Percentiles rank a stretch among this genome's conserved stretches.
These are phyloP conservation scores for Smittia aterrima DNA, from an alignment of 2,888 invertebrate species.

Conservation along the genomic window DNA sequence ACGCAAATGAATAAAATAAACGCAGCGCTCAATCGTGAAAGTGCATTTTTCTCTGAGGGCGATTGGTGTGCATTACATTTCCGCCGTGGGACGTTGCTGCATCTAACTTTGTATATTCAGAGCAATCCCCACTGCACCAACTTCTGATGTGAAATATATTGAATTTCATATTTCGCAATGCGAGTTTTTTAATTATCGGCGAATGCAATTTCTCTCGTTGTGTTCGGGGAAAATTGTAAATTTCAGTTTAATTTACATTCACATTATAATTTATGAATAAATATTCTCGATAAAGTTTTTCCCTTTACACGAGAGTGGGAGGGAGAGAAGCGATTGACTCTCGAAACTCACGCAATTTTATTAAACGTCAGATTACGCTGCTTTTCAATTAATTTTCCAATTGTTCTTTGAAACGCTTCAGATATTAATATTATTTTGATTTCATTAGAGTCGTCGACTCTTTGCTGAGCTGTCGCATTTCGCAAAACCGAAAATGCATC, in stretches of 20 bases:
- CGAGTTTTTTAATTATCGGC: background rate
- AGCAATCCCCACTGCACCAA: background rate
- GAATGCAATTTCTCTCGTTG: slow-evolving; percentile 1
- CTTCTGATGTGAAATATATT: background rate
- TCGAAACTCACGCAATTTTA: background rate
- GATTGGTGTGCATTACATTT: background rate
- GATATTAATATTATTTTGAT: slow-evolving; percentile 17
- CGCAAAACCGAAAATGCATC: background rate
- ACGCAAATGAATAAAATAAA: background rate
- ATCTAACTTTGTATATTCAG: background rate
- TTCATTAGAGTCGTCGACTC: background rate
- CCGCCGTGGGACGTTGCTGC: background rate
- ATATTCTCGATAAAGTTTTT: background rate
- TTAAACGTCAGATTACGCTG: background rate
- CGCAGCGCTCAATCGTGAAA: background rate
- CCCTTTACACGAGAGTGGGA: background rate
- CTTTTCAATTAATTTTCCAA: slow-evolving; percentile 25
- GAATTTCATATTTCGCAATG: background rate
- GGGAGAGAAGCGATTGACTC: background rate
- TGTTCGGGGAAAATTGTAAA: background rate
- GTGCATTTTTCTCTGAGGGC: slow-evolving; percentile 9
- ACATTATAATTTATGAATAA: slow-evolving; percentile 20
- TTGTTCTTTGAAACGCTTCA: background rate
- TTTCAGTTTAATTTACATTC: background rate
- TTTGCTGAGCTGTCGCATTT: background rate